Base-by-base conservation (phyloP, 2,797 vertebrate species). In the Agapornis canus region DNA sequence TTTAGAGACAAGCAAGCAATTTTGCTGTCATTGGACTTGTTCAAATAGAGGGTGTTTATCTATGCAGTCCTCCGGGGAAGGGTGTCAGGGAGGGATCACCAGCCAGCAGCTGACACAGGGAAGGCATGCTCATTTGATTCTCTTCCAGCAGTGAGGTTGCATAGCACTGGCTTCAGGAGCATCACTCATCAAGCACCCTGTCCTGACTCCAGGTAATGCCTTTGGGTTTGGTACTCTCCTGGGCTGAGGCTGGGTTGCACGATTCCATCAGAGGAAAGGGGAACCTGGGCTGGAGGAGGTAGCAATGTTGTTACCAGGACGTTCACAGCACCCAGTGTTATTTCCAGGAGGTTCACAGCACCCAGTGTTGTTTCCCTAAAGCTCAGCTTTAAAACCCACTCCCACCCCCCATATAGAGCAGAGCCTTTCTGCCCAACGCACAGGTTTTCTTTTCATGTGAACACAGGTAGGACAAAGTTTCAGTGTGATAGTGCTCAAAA, bases 21-120 rank as follows among this genome's bases (percentile, higher is more conserved):
- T 99, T 98, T 98, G 98, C 99, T 99, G 99, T 98, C 98, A 98
- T 97, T 98, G 99, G 98, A 98, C 98, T 98, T 99, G 98, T 98
- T 99, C 98, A 99, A 99, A 98, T 97, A 98, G 98, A 98, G 98
- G 98, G 97, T 99, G 98, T 99, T 99, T 98, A 98, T 99, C 98
- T 98, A 97, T 97, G 94, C 96, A 97, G 78, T 98, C 94, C 99
- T 98, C 98, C 83, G 90, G 98, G 98, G 97, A 98, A 98, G 94
- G 97, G 97, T 98, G 98, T 99, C 98, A 98, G 76, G 95, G 76
- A 97, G 96, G 97, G 97, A 98, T 98, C 98, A 98, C 97, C 98
- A 98, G 97, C 98, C 97, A 98, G 98, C 98, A 97, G 98, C 98
- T 98, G 98, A 98, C 98, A 98, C 69, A 64, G 97, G 98, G 98